phyloP scores from a whole-genome alignment of 2,113 vertebrate species.

The Struthio camelus region DNA sequence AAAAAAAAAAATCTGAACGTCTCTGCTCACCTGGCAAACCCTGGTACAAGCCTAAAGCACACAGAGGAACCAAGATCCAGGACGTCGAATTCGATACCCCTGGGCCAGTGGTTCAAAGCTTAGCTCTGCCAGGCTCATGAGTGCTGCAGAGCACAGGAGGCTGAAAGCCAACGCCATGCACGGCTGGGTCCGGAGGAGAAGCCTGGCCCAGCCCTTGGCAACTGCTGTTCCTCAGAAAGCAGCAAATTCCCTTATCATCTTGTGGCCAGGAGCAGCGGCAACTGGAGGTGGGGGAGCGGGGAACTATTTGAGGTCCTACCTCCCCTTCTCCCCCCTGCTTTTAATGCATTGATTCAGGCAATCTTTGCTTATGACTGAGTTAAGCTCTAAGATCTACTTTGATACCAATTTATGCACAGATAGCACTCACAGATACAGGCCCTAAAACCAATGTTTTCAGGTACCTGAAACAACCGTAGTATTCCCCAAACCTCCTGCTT shows the following conservation, averaged over 20 bases:
- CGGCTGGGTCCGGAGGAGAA: not conserved
- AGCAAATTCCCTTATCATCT: not conserved
- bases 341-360: not conserved
- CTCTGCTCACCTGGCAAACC: not conserved
- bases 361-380: not conserved
- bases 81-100: not conserved
- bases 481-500: too few relatives aligned
- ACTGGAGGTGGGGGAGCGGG: too few relatives aligned
- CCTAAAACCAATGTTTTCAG: not conserved
- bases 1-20: not conserved
- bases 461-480: rapidly evolving
- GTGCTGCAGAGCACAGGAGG: not conserved
- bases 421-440: not conserved
- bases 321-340: not conserved
- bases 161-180: not conserved
- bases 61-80: not conserved
- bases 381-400: not conserved
- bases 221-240: not conserved
- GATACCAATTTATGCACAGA: not conserved
- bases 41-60: not conserved
- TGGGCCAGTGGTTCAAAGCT: not conserved
- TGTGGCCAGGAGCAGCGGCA: not conserved
- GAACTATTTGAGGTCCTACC: not conserved
- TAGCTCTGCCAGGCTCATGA: not conserved
- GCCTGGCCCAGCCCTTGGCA: not conserved